Evolutionary conservation across 2,113 vertebrate genomes (phyloP), one percentile per base, ranked within the genome.

Genomic region (human (Homo sapiens)): DNA sequence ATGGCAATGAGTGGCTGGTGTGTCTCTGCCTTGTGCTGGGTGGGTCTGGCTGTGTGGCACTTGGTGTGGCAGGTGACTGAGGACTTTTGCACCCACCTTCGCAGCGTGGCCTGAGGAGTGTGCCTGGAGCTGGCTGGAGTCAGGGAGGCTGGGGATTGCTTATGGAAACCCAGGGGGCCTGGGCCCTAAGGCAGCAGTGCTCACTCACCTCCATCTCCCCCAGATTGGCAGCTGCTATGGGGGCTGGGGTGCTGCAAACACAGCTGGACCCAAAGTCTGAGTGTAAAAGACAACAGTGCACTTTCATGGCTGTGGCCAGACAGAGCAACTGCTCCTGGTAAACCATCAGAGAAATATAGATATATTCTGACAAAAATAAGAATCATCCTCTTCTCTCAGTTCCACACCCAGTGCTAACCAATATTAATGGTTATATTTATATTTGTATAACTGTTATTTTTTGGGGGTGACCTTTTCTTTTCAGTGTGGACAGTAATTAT

Each of bases 1-100:
- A 1, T 18, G 11, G 61, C 8, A 18, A 40, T 0, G 3, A 45
- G 27, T 20, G 4, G 17, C 9, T 13, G 38, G 48, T 14, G 0
- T 35, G 61, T n/a, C 23, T 43, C 38, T 40, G 9, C 12, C 40
- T 55, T 38, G 38, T 23, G 48, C 3, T 1, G 12, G 45, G 11
- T 20, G 61, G 27, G 12, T 59, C n/a, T 86, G 50, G 35, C 66
- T 20, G 76, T 83, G 35, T 1, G 2, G 76, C 55, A 5, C 70
- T 17, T 20, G 3, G 3, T 27, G 22, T 10, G 82, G 90, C 32
- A 59, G 22, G 2, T 14, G 1, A 16, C 13, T 2, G 35, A 61
- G 38, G 23, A 10, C n/a, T 14, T 48, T 43, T 5, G 4, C 0
- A 0, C 52, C 32, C 13, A 0, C 14, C 22, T 32, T 5, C 35